Base-by-base conservation (phyloP, 35 echinoderm and acorn worm species). In the Chiridota heheva region DNA sequence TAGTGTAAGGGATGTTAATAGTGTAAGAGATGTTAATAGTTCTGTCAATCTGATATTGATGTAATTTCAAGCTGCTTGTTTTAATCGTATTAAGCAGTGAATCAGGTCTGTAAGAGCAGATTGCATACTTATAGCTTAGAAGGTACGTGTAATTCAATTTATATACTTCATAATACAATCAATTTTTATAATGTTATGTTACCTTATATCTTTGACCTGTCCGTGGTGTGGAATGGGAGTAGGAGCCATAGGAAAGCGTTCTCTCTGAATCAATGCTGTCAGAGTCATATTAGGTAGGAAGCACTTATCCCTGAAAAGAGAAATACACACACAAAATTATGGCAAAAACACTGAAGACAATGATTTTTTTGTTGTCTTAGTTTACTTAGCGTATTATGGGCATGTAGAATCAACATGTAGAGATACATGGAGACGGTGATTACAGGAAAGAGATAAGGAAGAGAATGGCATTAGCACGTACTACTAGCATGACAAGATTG, bases 201-300 rank as follows among this genome's bases (percentile, higher is more conserved):
- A 77, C 73, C 73, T 77, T 6, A 77, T 58, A 39, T 77, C 73
- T 53, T 58, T 77, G n/a, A n/a, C n/a, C 0, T 77, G 55, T 25
- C 73, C 47, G 33, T 77, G 73, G 73, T 77, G 73, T 7, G 73
- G 73, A 20, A 77, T 77, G 5, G 73, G 73, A 46, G 60, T 77
- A 0, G 73, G 73, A 1, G 33, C 80, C 63, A 69, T 53, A 1
- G 73, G 73, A 34, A 77, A 77, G 29, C 73, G 45, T 39, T 77
- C 73, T 55, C 73, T 77, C 39, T 89, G 67, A 36, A 90, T 55
- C 7, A 75, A 40, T 0, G 79, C 24, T 15, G 87, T 73, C 40
- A 90, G 44, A 0, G 80, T 75, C 80, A 83, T 82, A 46, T 48
- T 83, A 28, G 87, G 87, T 28, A 90, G 68, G 60, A 72, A 76